Conservation (phyloP, 2,888 invertebrate species). For the Encarsia formosa region DNA sequence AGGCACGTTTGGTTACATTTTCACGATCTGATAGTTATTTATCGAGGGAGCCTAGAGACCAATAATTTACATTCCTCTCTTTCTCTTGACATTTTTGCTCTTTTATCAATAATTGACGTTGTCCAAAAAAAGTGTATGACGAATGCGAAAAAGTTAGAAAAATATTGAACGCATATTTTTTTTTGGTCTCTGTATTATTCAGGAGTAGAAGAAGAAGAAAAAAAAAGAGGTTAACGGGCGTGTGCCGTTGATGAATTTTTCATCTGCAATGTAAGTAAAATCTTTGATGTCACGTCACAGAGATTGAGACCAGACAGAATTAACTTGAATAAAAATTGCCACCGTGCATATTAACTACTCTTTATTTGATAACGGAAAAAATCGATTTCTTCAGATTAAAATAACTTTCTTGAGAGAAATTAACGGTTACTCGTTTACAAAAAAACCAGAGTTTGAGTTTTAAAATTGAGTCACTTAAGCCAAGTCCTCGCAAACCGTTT, state of each 20-base stretch:
- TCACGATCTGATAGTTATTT: conserved; percentile 25
- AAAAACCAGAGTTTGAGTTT: too few relatives aligned
- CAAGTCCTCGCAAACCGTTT: too few relatives aligned
- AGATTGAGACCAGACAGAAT: background rate
- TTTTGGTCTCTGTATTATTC: too few relatives aligned
- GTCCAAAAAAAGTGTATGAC: background rate
- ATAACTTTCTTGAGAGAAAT: too few relatives aligned
- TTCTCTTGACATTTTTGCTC: conserved; percentile 22
- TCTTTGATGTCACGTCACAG: too few relatives aligned
- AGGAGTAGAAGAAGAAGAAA: too few relatives aligned
- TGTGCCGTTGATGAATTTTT: too few relatives aligned
- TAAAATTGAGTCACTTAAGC: too few relatives aligned
- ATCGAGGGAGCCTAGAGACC: conserved; percentile 21
- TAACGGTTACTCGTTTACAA: too few relatives aligned
- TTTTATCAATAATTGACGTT: conserved; percentile 40
- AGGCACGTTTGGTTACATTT: conserved; percentile 16
- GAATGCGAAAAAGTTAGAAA: background rate
- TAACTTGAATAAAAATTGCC: conserved; percentile 2
- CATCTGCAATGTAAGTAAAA: too few relatives aligned
- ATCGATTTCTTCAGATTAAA: background rate
- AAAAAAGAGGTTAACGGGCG: too few relatives aligned
- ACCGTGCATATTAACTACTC: conserved; percentile 8
- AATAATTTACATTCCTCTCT: conserved; percentile 25
- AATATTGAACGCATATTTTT: too few relatives aligned
- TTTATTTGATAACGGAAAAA: conserved; percentile 9